phyloP scores from a whole-genome alignment of 2,888 invertebrate genomes.

The Liodrosophila aerea region DNA sequence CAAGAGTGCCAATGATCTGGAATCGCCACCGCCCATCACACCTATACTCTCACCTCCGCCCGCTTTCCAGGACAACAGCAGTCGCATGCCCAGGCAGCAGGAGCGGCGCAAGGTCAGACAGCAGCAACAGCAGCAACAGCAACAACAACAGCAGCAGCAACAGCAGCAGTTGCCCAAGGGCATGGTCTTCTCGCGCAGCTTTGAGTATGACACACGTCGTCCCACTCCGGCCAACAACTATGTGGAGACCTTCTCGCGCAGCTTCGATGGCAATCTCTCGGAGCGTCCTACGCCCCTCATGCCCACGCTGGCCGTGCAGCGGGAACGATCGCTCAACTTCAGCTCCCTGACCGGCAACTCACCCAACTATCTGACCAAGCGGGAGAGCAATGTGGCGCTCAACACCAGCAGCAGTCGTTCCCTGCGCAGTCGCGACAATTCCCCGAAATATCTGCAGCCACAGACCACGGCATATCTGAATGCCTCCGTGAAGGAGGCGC shows the following conservation, averaged over 20 bases:
- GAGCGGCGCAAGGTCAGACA: slow-evolving; percentile 67
- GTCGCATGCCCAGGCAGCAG: slow-evolving; percentile 62
- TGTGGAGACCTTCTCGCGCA: slow-evolving; percentile 82
- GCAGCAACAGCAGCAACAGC: slow-evolving; percentile 46
- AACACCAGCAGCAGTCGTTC: slow-evolving; percentile 60
- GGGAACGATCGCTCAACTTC: slow-evolving; percentile 81
- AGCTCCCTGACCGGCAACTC: slow-evolving; percentile 82
- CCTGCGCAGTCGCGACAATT: slow-evolving; percentile 80
- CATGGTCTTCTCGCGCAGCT: slow-evolving; percentile 82
- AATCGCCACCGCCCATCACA: slow-evolving; percentile 86
- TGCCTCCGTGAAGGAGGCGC: slow-evolving; percentile 80
- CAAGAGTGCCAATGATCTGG: slow-evolving; percentile 78
- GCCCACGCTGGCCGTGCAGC: slow-evolving; percentile 62
- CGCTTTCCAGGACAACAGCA: slow-evolving; percentile 85
- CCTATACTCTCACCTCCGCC: slow-evolving; percentile 88
- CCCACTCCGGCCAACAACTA: slow-evolving; percentile 77
- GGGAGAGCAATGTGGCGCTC: slow-evolving; percentile 66
- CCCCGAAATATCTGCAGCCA: slow-evolving; percentile 80
- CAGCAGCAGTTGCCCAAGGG: slow-evolving; percentile 61
- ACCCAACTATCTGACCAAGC: slow-evolving; percentile 82
- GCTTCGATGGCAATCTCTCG: slow-evolving; percentile 82
- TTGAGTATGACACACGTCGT: slow-evolving; percentile 82
- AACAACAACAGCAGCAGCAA: slow-evolving; percentile 15
- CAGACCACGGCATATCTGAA: slow-evolving; percentile 80
- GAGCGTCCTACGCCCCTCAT: slow-evolving; percentile 60